Conservation (phyloP, 2,888 invertebrate genomes). For the Stenolophus ochropezus region DNA sequence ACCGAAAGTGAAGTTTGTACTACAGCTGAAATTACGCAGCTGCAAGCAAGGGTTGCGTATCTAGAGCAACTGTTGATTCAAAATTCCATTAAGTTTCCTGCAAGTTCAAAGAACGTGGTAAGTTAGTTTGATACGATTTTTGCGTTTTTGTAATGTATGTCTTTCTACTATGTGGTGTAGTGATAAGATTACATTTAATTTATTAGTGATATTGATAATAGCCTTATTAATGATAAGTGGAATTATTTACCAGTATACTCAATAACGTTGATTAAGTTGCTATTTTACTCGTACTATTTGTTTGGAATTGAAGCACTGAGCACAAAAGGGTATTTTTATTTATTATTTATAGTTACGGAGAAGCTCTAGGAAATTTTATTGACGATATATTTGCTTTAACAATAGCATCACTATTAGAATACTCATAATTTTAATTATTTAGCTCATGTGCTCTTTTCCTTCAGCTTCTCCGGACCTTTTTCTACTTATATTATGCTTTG, state of each 20-base stretch:
- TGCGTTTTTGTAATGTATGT: slow-evolving; percentile 37
- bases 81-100: slow-evolving; percentile 69
- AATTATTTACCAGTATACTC: slow-evolving; percentile 51
- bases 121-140: slow-evolving; percentile 30
- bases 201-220: slow-evolving; percentile 43
- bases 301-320: slow-evolving; percentile 69
- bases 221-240: slow-evolving; percentile 44
- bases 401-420: slow-evolving; percentile 61
- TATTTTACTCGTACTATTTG: slow-evolving; percentile 61
- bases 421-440: slow-evolving; percentile 63
- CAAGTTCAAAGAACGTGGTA: slow-evolving; percentile 46
- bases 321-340: slow-evolving; percentile 63
- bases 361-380: slow-evolving; percentile 68
- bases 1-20: slow-evolving; percentile 64
- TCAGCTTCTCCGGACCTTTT: slow-evolving; percentile 71
- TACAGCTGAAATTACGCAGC: slow-evolving; percentile 66
- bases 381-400: slow-evolving; percentile 54
- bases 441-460: slow-evolving; percentile 70
- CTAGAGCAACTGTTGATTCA: slow-evolving; percentile 70
- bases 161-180: slow-evolving; percentile 41
- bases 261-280: slow-evolving; percentile 61
- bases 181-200: slow-evolving; percentile 52
- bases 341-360: slow-evolving; percentile 65
- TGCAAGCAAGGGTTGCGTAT: slow-evolving; percentile 70
- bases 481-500: slow-evolving; percentile 60